phyloP scores from a whole-genome alignment of 2,888 invertebrate genomes.

The Fragum sueziense region DNA sequence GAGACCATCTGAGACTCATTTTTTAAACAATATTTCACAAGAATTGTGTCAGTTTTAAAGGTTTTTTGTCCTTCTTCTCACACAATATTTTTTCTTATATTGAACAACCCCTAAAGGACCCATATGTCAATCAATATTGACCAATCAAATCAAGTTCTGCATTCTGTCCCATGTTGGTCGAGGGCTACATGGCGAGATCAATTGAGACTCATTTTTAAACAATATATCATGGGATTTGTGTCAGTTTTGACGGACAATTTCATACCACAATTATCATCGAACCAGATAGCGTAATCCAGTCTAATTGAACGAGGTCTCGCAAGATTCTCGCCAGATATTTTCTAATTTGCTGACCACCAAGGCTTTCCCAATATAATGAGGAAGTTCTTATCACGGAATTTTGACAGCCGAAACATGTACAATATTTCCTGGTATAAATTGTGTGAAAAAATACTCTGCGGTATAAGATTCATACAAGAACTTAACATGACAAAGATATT shows the following conservation, averaged over 20 bases:
- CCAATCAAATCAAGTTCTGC: background rate
- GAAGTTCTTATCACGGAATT: background rate
- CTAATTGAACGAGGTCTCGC: constrained; percentile 49
- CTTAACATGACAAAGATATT: too few species aligned
- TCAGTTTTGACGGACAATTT: constrained; percentile 55
- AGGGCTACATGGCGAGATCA: constrained; percentile 36
- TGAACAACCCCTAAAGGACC: background rate
- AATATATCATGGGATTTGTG: constrained; percentile 69
- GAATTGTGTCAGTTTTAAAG: constrained; percentile 53
- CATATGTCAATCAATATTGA: background rate
- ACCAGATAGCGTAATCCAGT: constrained; percentile 55
- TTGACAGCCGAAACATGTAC: background rate
- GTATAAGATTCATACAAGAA: too few species aligned
- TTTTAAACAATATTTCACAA: constrained; percentile 72
- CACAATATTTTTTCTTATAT: too few species aligned
- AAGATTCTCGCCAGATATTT: constrained; percentile 25
- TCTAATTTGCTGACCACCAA: constrained; percentile 22
- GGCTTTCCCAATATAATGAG: constrained; percentile 1
- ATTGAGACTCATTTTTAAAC: constrained; percentile 68
- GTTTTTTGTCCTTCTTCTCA: too few species aligned
- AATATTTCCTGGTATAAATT: background rate
- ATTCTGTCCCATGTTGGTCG: background rate
- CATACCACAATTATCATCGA: constrained; percentile 53
- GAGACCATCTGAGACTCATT: constrained; percentile 64
- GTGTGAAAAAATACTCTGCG: too few species aligned